Evolutionary conservation across 53 echinoderm and acorn worm genomes (phyloP).

Genomic region (Astropecten irregularis): DNA sequence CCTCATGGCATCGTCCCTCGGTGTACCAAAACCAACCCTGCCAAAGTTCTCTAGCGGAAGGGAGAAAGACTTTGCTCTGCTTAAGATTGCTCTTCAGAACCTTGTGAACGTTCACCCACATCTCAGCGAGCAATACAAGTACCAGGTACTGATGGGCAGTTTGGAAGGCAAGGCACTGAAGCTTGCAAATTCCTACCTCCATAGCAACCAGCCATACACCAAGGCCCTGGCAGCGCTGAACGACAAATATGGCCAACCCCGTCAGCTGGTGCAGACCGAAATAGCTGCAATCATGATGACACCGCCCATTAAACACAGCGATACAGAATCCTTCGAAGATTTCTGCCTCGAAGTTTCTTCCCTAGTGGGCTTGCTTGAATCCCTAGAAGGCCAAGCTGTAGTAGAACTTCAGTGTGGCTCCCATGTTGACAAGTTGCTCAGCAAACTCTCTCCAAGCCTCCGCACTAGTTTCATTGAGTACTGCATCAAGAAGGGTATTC

Average conservation of each 20-base stretch:
- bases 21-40: background rate
- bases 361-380: constrained; percentile 23
- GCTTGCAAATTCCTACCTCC: constrained; percentile 12
- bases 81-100: background rate
- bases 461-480: too few relatives aligned
- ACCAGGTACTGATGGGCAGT: background rate
- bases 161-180: constrained; percentile 1
- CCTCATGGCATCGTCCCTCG: constrained; percentile 6
- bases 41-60: background rate
- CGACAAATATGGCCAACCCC: constrained; percentile 25
- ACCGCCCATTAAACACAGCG: background rate
- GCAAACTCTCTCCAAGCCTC: constrained; percentile 9
- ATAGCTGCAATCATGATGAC: too few relatives aligned
- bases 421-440: constrained; percentile 14
- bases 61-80: constrained; percentile 12
- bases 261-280: constrained; percentile 1
- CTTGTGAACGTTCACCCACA: background rate
- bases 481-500: background rate
- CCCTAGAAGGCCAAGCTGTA: constrained; percentile 21
- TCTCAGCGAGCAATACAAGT: constrained; percentile 19
- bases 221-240: background rate
- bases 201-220: constrained; percentile 13
- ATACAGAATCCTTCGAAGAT: background rate
- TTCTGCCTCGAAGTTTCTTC: constrained; percentile 17
- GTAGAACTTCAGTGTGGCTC: constrained; percentile 43